Conservation (phyloP, 2,113 vertebrate genomes). For the Orycteropus afer region DNA sequence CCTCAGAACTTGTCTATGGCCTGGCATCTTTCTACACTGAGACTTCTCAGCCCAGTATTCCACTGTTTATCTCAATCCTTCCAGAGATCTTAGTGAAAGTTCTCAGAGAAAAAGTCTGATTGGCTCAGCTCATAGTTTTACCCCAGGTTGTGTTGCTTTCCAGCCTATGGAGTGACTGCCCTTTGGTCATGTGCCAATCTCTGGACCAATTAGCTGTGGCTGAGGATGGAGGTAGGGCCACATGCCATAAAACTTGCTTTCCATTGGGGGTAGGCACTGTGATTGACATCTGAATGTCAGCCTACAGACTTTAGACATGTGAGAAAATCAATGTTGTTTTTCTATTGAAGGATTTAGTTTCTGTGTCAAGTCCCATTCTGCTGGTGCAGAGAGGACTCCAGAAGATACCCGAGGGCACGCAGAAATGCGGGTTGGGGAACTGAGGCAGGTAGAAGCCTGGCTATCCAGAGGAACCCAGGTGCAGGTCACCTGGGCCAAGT, state of each 20-base stretch:
- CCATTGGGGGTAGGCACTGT: background rate
- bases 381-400: background rate
- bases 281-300: background rate
- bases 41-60: background rate
- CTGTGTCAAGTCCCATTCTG: background rate
- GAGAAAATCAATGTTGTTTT: background rate
- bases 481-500: background rate
- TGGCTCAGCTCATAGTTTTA: background rate
- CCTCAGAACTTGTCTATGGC: background rate
- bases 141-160: background rate
- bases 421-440: background rate
- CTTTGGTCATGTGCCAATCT: background rate
- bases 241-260: background rate
- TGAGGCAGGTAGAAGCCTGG: background rate
- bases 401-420: background rate
- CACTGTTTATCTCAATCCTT: background rate
- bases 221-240: background rate
- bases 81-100: background rate
- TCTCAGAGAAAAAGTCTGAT: background rate
- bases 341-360: background rate
- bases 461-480: background rate
- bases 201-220: background rate
- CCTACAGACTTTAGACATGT: background rate
- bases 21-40: background rate
- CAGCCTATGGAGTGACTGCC: background rate